These are phyloP conservation scores for Artibeus jamaicensis DNA, from an alignment of 2,797 vertebrate species.

Conservation along the genomic window DNA sequence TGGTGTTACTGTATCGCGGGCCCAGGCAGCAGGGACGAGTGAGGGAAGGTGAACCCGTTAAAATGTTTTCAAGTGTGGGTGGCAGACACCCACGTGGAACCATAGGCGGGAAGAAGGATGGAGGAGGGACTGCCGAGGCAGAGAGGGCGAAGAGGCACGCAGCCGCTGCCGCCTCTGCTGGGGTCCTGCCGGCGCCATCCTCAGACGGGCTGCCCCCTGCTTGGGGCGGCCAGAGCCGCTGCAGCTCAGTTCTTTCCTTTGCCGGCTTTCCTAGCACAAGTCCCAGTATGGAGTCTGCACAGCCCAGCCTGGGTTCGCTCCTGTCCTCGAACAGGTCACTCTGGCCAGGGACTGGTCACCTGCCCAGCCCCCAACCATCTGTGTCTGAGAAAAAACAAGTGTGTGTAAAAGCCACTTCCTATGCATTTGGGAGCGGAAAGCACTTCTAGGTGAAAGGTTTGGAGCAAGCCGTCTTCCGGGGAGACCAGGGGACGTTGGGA, in stretches of 20 bases:
- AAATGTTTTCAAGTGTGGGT: background rate
- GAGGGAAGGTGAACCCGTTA: background rate
- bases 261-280: background rate
- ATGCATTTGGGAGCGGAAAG: background rate
- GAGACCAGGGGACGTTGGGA: too few relatives aligned
- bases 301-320: background rate
- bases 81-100: background rate
- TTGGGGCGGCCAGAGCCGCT: rapidly evolving
- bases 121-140: too few relatives aligned
- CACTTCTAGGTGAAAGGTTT: rapidly evolving
- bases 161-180: rapidly evolving
- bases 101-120: background rate
- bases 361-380: background rate
- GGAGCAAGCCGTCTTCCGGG: background rate
- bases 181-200: too few relatives aligned
- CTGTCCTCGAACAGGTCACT: background rate
- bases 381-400: background rate
- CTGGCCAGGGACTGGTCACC: background rate
- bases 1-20: too few relatives aligned
- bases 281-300: background rate
- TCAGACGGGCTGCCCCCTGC: too few relatives aligned
- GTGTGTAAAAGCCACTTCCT: background rate
- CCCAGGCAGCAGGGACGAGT: too few relatives aligned
- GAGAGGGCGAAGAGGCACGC: too few relatives aligned
- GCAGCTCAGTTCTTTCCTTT: background rate